These are phyloP conservation scores for Geopemphigus sp. DNA, from an alignment of 1,140 invertebrate genomes.

Conservation along the genomic window DNA sequence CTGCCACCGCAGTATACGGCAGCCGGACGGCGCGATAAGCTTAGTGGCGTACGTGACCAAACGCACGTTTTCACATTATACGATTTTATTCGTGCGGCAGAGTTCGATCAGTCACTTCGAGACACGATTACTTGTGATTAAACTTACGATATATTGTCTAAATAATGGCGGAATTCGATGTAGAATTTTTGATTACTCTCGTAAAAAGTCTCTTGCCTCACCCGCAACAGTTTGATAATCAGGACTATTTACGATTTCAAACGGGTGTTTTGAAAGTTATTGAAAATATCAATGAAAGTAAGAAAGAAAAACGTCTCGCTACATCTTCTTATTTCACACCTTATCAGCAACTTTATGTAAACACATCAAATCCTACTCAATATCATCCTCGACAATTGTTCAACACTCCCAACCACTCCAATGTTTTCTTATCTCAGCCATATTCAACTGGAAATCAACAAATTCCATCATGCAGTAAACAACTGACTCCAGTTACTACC, in stretches of 20 bases:
- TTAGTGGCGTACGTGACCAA: too few species aligned
- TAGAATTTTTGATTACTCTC: too few species aligned
- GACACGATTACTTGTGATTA: too few species aligned
- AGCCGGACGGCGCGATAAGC: too few species aligned
- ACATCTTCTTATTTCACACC: slow-evolving; percentile 6
- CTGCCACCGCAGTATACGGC: too few species aligned
- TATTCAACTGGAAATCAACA: slow-evolving; percentile 31
- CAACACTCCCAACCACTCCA: slow-evolving; percentile 30
- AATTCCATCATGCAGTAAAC: slow-evolving; percentile 30
- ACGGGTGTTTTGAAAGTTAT: slow-evolving; percentile 19
- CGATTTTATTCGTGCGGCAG: too few species aligned
- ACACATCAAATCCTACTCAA: slow-evolving; percentile 23
- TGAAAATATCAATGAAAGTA: slow-evolving; percentile 37
- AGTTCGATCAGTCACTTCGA: too few species aligned
- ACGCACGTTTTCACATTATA: too few species aligned
- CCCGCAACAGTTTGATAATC: slow-evolving; percentile 11
- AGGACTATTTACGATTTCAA: slow-evolving; percentile 25
- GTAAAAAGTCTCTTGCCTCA: slow-evolving; percentile 31
- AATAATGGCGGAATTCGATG: too few species aligned
- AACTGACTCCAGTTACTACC: slow-evolving; percentile 13
- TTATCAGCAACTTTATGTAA: slow-evolving; percentile 34
- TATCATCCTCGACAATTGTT: slow-evolving; percentile 32
- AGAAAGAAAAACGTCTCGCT: slow-evolving; percentile 16
- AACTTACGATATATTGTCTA: too few species aligned
- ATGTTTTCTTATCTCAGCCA: slow-evolving; percentile 34